Base-by-base conservation (phyloP, 2,888 invertebrate species). In the Electrophaes corylata region DNA sequence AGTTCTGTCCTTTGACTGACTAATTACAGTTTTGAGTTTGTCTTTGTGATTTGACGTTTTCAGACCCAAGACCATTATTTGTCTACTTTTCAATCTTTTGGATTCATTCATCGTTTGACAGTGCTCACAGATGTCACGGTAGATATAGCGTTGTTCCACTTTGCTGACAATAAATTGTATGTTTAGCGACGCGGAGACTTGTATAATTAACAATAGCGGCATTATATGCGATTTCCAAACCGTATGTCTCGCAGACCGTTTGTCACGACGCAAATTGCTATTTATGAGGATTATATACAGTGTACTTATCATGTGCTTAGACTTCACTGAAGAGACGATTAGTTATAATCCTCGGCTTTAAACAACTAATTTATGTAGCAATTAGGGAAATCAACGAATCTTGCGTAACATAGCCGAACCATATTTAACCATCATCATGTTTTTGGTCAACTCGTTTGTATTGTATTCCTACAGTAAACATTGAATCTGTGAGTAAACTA, bases 201-300 rank as follows among this genome's bases (percentile, higher is more conserved):
- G 88, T 86, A 84, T 88, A 90, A 90, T 91, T 88, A 88, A 91
- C 91, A 90, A 91, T 88, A 83, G 88, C 71, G 71, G 86, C 78
- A 88, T 87, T 86, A 88, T 84, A 84, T 82, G 86, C 86, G 86
- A 88, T 91, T 91, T 89, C 90, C 88, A 89, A 91, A 90, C 86
- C 82, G 72, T 83, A 81, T 82, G 76, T 75, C 84, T 78, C 80
- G 72, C 75, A 72, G 84, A 84, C 83, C 85, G 84, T 89, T 88
- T 88, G 88, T 89, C 91, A 87, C 86, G 83, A 86, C 80, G 81
- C 82, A 86, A 86, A 89, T 89, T 86, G 83, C 88, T 85, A 83
- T 88, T 88, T 88, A 89, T 86, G 86, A 86, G 83, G 88, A 89
- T 91, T 87, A 89, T 87, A 2, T 29, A 29, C n/a, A n/a, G 86